Evolutionary conservation across 2,888 invertebrate species (phyloP), one percentile per base, ranked within the genome.

Genomic region (Pycnomerus fuliginosus): DNA sequence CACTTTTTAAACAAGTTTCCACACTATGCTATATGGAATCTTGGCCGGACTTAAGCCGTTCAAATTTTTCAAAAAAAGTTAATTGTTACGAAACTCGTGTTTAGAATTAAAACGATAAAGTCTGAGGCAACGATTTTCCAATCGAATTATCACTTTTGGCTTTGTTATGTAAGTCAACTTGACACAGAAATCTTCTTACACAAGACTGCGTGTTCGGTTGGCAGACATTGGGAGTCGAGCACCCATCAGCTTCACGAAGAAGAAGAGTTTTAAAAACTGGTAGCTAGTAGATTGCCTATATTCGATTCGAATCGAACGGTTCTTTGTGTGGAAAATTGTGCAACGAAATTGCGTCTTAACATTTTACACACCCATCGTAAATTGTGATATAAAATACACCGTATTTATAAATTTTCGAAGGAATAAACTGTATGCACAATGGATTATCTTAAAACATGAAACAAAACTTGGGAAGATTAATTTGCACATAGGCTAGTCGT

Each of bases 131-230:
- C 30, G 4, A 16, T 44, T 32, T 38, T 37, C 38, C 44, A 39
- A 44, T 34, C 34, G 16, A 44, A 44, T 39, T 44, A 30, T 39
- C 44, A 44, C 39, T 39, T 44, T 29, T 27, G 22, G 22, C 28
- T 25, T 37, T 43, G 35, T 45, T 40, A 37, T 41, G 41, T 36
- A 41, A 46, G 36, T 34, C 40, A 40, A 45, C 40, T 45, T 45
- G 39, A 45, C 39, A 41, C 30, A 41, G 29, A 41, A 41, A 34
- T 34, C 10, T n/a, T 28, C 29, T 41, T 41, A 28, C 40, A 41
- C 40, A 41, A 41, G 40, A 11, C 28, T 33, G 40, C 40, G 33
- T 41, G 40, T 41, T 31, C 25, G 14, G 37, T 29, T 16, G 25
- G 31, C 39, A 31, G 32, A 39, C 23, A 23, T 35, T 11, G 16